These are phyloP conservation scores for Lepisosteus osseus DNA, from an alignment of 2,113 vertebrate genomes.

Conservation along the genomic window DNA sequence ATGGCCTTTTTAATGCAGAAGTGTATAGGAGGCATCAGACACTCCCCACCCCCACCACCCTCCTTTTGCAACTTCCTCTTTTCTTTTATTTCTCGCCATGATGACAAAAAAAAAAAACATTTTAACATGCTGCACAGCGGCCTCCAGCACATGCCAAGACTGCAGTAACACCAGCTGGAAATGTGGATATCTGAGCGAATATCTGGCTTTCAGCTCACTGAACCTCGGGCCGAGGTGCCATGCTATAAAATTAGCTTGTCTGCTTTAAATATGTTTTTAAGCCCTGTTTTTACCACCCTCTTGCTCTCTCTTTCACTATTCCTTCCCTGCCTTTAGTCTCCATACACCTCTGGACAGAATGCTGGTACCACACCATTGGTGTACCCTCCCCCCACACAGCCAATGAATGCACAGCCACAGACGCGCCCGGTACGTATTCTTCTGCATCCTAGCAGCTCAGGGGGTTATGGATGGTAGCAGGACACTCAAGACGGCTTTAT, in stretches of 20 bases:
- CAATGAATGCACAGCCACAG: constrained; percentile 93
- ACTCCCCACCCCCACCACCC: too few species aligned
- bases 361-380: constrained; percentile 84
- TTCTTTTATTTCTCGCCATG: too few species aligned
- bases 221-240: neutral
- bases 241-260: neutral
- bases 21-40: too few species aligned
- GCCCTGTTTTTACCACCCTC: neutral
- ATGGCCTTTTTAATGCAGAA: too few species aligned
- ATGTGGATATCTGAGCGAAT: too few species aligned
- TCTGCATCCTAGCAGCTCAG: too few species aligned
- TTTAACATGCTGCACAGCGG: too few species aligned
- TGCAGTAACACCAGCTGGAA: too few species aligned
- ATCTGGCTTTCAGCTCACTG: neutral
- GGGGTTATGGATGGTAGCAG: neutral
- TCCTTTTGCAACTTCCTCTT: too few species aligned
- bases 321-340: constrained; percentile 66
- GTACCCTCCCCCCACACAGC: constrained; percentile 89
- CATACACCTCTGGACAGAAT: constrained; percentile 92
- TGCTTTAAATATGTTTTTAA: too few species aligned
- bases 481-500: neutral
- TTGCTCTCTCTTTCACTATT: constrained; percentile 20
- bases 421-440: constrained; percentile 84
- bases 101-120: too few species aligned
- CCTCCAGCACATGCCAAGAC: too few species aligned